Conservation (phyloP, 2,113 vertebrate species). For the Pelusios castaneus region DNA sequence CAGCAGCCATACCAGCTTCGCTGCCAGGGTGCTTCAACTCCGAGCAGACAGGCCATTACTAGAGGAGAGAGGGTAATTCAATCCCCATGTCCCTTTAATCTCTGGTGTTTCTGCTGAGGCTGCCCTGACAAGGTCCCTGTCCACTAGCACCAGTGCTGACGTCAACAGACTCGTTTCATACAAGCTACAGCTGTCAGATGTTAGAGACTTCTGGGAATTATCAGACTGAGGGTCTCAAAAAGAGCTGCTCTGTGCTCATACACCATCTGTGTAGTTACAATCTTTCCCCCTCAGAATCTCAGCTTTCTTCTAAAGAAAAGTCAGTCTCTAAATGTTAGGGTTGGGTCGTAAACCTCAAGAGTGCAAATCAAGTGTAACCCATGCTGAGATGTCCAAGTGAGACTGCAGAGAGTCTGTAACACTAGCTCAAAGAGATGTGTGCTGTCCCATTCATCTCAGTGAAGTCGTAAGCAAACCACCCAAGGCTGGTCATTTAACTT, state of each 20-base stretch:
- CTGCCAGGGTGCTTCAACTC: neutral
- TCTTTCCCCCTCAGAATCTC: neutral
- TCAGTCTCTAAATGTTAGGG: neutral
- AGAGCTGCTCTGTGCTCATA: neutral
- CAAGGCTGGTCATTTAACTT: neutral
- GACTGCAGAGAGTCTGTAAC: neutral
- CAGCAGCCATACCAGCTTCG: neutral
- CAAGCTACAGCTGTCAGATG: neutral
- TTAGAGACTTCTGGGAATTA: neutral
- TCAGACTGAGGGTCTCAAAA: neutral
- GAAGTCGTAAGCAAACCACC: neutral
- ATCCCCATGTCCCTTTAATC: neutral
- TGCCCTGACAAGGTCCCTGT: neutral
- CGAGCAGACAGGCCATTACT: neutral
- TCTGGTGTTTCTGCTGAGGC: neutral
- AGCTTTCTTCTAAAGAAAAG: neutral
- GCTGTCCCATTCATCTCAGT: neutral
- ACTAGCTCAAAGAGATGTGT: neutral
- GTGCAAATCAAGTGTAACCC: neutral
- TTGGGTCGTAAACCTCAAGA: neutral
- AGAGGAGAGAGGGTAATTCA: neutral
- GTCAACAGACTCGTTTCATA: neutral
- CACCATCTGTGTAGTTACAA: neutral
- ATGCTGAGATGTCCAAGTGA: neutral
- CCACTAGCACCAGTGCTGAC: neutral